Conservation (phyloP, 2,113 vertebrate genomes). For the Eurystomus gularis region DNA sequence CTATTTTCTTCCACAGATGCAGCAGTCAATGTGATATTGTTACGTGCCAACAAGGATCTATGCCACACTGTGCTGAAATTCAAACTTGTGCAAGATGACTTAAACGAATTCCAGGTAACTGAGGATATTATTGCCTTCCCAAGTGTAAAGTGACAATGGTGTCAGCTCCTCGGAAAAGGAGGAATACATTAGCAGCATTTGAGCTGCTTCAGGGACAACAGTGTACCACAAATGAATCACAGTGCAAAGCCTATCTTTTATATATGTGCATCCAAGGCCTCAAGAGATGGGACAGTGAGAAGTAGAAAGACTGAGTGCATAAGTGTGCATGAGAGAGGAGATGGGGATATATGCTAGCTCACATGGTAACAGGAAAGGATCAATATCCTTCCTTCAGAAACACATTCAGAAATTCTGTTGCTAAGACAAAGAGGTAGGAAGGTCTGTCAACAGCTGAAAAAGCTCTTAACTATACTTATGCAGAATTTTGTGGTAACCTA, state of each 20-base stretch:
- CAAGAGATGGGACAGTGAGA: not conserved
- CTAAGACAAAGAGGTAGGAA: not conserved
- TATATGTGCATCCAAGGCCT: not conserved
- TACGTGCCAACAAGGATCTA: not conserved
- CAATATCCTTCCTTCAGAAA: not conserved
- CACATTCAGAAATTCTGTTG: not conserved
- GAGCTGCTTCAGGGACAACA: not conserved
- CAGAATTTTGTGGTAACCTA: not conserved
- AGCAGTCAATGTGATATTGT: not conserved
- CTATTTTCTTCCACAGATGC: not conserved
- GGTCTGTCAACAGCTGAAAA: not conserved
- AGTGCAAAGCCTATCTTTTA: not conserved
- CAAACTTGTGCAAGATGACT: not conserved
- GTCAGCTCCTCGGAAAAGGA: not conserved
- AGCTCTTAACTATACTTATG: not conserved
- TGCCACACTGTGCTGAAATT: not conserved
- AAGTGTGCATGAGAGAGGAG: not conserved
- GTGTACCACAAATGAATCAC: not conserved
- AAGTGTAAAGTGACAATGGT: not conserved
- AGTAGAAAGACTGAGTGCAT: not conserved
- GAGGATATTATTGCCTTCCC: not conserved
- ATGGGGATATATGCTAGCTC: not conserved
- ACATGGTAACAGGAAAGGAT: not conserved
- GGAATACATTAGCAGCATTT: not conserved
- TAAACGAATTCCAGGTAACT: not conserved